Evolutionary conservation across 2,888 invertebrate species (phyloP).

Genomic region (Tanypteryx hageni): DNA sequence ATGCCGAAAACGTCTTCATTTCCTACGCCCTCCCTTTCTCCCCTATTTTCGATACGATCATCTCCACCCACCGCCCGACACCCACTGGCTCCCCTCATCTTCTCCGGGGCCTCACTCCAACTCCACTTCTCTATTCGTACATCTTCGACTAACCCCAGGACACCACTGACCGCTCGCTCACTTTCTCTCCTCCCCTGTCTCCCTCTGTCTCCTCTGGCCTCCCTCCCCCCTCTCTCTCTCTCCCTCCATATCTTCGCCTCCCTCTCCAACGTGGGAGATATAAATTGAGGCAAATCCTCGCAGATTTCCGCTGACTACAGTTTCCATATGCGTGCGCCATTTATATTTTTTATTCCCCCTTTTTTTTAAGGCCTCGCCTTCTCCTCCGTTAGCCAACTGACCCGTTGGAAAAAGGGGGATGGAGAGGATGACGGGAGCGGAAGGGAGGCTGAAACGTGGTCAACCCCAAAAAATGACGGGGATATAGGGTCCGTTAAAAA

Average conservation of each 20-base stretch:
- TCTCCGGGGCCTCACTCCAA: not conserved
- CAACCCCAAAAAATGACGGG: not conserved
- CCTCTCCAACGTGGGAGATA: not conserved
- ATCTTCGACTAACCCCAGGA: not conserved
- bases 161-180: not conserved
- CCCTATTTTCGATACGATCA: not conserved
- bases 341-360: not conserved
- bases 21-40: not conserved
- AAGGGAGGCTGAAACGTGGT: not conserved
- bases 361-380: conserved; percentile 16
- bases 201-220: not conserved
- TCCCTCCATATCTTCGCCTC: too few relatives aligned
- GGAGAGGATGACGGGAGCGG: not conserved
- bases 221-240: too few relatives aligned
- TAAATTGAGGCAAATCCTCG: conserved; percentile 43
- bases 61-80: not conserved
- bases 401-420: not conserved
- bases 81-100: not conserved
- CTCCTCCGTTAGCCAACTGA: not conserved
- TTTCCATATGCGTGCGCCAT: conserved; percentile 18
- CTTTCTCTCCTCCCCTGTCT: not conserved
- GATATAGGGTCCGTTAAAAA: not conserved
- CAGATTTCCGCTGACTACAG: conserved; percentile 49
- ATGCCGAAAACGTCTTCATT: not conserved
- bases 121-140: not conserved